These are phyloP conservation scores for Harpagifer antarcticus DNA, from an alignment of 2,797 vertebrate genomes.

Conservation along the genomic window DNA sequence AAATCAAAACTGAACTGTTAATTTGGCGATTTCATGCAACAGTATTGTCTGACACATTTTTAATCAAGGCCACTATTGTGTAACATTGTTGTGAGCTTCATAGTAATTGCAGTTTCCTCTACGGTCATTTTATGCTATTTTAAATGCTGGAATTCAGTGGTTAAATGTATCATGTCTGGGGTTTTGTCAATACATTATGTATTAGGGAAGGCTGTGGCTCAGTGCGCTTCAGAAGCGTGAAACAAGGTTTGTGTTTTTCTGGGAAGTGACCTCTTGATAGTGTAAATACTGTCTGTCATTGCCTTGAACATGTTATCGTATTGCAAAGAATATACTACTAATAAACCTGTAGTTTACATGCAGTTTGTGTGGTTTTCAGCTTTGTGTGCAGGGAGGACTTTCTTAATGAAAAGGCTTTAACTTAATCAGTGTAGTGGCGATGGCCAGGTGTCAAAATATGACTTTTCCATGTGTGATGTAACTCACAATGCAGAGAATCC, in stretches of 20 bases:
- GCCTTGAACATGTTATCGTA: conserved; percentile 5
- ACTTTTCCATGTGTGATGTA: conserved; percentile 18
- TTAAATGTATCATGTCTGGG: conserved; percentile 6
- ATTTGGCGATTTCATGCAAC: background rate
- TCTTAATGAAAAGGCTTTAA: conserved; percentile 15
- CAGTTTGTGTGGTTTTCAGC: background rate
- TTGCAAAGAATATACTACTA: background rate
- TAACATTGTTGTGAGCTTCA: conserved; percentile 1
- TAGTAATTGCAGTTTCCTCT: conserved; percentile 1
- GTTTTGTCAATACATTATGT: conserved; percentile 10
- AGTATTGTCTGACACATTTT: conserved; percentile 1
- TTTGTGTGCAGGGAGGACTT: background rate
- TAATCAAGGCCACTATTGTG: background rate
- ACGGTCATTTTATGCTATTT: background rate
- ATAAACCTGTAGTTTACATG: background rate
- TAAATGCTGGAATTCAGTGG: conserved; percentile 6
- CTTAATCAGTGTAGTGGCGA: conserved; percentile 14
- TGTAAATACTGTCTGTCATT: conserved; percentile 20
- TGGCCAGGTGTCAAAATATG: conserved; percentile 26
- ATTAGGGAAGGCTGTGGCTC: too few species aligned
- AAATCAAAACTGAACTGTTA: conserved; percentile 2
- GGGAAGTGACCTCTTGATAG: conserved; percentile 20
- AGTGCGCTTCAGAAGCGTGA: background rate
- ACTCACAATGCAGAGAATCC: conserved; percentile 1
- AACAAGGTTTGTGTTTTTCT: conserved; percentile 4